Evolutionary conservation across 2,888 invertebrate species (phyloP).

Genomic region (Nephrotoma appendiculata): DNA sequence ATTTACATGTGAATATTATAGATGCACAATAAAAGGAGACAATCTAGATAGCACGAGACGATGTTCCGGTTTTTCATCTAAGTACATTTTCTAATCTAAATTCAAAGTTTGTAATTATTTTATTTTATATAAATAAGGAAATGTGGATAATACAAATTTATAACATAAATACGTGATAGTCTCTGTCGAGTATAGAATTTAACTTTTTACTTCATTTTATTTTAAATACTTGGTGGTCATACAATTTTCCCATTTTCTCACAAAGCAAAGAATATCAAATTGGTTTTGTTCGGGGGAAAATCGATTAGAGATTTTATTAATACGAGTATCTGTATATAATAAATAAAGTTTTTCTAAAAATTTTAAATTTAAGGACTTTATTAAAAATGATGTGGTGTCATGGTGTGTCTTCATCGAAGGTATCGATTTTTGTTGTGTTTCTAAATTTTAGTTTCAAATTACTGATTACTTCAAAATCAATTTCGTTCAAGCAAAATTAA

Average conservation of each 20-base stretch:
- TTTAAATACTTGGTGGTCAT: background rate
- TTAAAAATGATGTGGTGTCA: no score
- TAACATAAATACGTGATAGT: background rate
- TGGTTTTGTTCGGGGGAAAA: background rate
- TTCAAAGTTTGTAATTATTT: background rate
- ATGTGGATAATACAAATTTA: background rate
- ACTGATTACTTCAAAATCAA: no score
- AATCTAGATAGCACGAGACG: background rate
- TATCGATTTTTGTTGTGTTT: no score
- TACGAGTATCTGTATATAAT: no score
- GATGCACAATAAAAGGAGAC: background rate
- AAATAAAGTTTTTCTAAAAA: no score
- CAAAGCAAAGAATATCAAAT: background rate
- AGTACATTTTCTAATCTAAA: background rate
- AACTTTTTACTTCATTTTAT: background rate
- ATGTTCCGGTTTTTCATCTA: background rate
- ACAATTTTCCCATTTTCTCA: background rate
- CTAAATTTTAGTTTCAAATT: no score
- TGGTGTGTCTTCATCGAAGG: no score
- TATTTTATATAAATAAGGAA: background rate
- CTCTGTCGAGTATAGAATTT: background rate
- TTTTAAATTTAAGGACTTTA: no score
- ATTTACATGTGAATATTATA: background rate
- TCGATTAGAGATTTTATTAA: background rate
- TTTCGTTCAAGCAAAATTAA: no score